Base-by-base conservation (phyloP, 2,113 vertebrate genomes). In the Enhydra lutris region DNA sequence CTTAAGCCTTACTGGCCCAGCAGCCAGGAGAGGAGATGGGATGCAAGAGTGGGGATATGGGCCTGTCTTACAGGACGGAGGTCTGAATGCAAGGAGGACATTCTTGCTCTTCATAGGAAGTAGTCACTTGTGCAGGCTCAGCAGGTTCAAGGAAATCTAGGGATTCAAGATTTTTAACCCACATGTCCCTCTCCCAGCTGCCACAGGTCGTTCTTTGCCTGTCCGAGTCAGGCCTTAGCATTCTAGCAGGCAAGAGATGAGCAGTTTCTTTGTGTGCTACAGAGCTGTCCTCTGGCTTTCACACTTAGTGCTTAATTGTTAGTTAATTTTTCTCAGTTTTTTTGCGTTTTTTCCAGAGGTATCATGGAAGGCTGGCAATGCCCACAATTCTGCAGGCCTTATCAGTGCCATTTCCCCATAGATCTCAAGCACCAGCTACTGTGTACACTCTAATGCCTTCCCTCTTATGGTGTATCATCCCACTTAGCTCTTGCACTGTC, bases 41-140 rank as follows among this genome's bases (percentile, higher is more conserved):
- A 20, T 31, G 14, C 4, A 1, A 2, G 34, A 5, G 18, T 47
- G 14, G 82, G 21, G 15, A 2, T 11, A 0, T 4, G 1, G 21
- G 31, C 3, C 0, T 63, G 6, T 18, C 21, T 24, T 45, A 26
- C 42, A 59, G 31, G 74, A 31, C 63, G 42, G 36, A 69, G 57
- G 20, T 39, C 34, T 69, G 78, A 12, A 42, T 13, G 3, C 0
- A 0, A 39, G 45, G 23, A 39, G 61, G 88, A 76, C 31, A 3
- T 42, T 42, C 52, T 39, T 36, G 45, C 65, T 15, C 12, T 82
- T 61, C 15, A 0, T 45, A 21, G 26, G 45, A 20, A 36, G 39
- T 5, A 1, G 42, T n/a, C 13, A 7, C 20, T 61, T n/a, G 13
- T 10, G 21, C 7, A 11, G 45, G 29, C 23, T 23, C 36, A 26